A percentile compares a stretch with the other conserved stretches of the same genome.
phyloP scores from a whole-genome alignment of 2,888 invertebrate genomes.

The Caenorhabditis auriculariae region DNA sequence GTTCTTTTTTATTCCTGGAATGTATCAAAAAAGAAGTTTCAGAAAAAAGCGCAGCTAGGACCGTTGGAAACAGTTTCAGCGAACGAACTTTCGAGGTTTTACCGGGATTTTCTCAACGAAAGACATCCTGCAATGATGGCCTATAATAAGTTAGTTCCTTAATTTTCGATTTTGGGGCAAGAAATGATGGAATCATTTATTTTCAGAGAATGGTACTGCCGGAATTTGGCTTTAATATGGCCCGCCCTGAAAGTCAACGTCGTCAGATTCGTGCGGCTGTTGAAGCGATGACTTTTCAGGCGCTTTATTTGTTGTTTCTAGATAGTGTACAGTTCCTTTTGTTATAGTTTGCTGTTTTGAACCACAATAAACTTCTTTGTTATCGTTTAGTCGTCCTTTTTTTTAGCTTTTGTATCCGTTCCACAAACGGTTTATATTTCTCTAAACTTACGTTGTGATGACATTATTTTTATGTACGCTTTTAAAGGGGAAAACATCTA shows the following conservation, averaged over 20 bases:
- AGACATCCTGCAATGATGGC: constrained; percentile 38
- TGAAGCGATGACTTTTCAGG: constrained; percentile 25
- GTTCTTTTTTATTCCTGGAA: too few species aligned
- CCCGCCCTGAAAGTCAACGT: constrained; percentile 58
- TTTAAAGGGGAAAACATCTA: too few species aligned
- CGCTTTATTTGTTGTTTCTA: too few species aligned
- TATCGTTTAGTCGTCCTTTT: too few species aligned
- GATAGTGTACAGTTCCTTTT: too few species aligned
- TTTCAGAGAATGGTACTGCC: constrained; percentile 59
- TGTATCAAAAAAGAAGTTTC: constrained; percentile 8
- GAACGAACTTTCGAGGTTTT: constrained; percentile 56
- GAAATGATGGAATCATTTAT: not conserved
- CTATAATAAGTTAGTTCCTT: constrained; percentile 50
- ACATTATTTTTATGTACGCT: too few species aligned
- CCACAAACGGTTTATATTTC: too few species aligned
- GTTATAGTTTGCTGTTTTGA: too few species aligned
- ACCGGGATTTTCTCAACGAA: constrained; percentile 52
- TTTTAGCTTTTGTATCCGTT: too few species aligned
- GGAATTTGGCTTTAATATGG: constrained; percentile 56
- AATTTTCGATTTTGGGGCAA: not conserved
- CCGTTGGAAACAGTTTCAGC: constrained; percentile 51
- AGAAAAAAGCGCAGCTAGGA: constrained; percentile 49
- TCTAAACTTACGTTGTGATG: too few species aligned
- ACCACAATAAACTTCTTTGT: too few species aligned
- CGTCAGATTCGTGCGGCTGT: constrained; percentile 44